Conservation (phyloP, 53 echinoderm and acorn worm species). For the Crossaster papposus region DNA sequence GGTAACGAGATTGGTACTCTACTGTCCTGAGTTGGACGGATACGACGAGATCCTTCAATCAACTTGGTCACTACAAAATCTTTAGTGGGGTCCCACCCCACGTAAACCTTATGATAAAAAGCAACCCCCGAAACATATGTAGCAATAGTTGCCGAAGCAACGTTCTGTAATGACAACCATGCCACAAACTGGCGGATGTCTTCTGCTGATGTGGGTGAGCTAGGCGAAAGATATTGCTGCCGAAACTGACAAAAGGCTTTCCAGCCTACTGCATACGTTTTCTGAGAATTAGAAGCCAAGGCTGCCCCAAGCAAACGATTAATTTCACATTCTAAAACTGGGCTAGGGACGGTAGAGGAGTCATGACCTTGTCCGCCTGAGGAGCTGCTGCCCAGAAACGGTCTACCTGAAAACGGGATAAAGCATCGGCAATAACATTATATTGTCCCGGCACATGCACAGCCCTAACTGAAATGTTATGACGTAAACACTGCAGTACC, state of each 20-base stretch:
- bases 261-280: background rate
- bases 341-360: background rate
- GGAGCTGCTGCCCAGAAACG: background rate
- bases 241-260: slow-evolving; percentile 8
- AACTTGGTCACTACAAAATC: slow-evolving; percentile 4
- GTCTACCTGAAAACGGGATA: slow-evolving; percentile 38
- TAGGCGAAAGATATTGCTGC: background rate
- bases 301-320: background rate
- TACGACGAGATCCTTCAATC: slow-evolving; percentile 30
- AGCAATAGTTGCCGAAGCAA: slow-evolving; percentile 11
- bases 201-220: background rate
- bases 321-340: background rate
- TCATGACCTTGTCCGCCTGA: background rate
- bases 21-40: background rate
- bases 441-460: slow-evolving; percentile 1
- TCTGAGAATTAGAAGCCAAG: slow-evolving; percentile 5
- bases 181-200: slow-evolving; percentile 4
- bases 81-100: slow-evolving; percentile 1
- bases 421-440: slow-evolving; percentile 25
- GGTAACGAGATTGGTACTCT: too few species aligned
- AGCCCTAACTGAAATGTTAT: slow-evolving; percentile 37
- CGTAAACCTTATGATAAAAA: background rate
- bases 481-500: slow-evolving; percentile 20
- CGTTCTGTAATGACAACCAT: slow-evolving; percentile 3
- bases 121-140: slow-evolving; percentile 7